Conservation (phyloP, 2,888 invertebrate species). For the Drosophila diplacantha region DNA sequence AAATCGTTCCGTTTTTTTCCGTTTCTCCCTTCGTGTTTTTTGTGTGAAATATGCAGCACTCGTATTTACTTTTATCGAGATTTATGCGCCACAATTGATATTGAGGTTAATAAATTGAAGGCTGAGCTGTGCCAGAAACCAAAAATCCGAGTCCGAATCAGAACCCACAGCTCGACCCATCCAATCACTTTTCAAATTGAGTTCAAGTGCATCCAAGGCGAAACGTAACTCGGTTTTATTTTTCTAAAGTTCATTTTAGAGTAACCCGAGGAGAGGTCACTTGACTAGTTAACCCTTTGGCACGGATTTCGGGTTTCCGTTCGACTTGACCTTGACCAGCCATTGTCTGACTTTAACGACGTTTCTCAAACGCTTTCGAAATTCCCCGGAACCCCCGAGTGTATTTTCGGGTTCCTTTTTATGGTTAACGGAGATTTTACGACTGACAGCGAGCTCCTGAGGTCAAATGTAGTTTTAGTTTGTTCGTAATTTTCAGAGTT, state of each 20-base stretch:
- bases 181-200: constrained; percentile 56
- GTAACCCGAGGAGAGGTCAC: constrained; percentile 44
- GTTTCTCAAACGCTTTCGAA: constrained; percentile 32
- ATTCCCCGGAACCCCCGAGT: constrained; percentile 17
- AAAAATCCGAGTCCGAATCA: constrained; percentile 16
- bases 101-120: constrained; percentile 71
- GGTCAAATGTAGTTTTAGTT: constrained; percentile 33
- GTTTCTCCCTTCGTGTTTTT: constrained; percentile 13
- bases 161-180: constrained; percentile 12
- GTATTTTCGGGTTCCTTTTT: constrained; percentile 25
- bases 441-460: constrained; percentile 10
- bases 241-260: constrained; percentile 32
- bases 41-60: constrained; percentile 61
- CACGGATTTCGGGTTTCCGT: constrained; percentile 48
- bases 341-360: constrained; percentile 22
- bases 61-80: constrained; percentile 71
- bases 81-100: constrained; percentile 70
- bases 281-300: constrained; percentile 61
- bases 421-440: constrained; percentile 27
- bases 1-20: constrained; percentile 53
- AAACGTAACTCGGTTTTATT: constrained; percentile 26
- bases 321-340: constrained; percentile 46
- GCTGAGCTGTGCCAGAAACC: constrained; percentile 44
- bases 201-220: constrained; percentile 63
- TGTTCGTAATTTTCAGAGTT: no score